phyloP scores from a whole-genome alignment of 1,140 invertebrate genomes.

The Neodiprion fabricii region DNA sequence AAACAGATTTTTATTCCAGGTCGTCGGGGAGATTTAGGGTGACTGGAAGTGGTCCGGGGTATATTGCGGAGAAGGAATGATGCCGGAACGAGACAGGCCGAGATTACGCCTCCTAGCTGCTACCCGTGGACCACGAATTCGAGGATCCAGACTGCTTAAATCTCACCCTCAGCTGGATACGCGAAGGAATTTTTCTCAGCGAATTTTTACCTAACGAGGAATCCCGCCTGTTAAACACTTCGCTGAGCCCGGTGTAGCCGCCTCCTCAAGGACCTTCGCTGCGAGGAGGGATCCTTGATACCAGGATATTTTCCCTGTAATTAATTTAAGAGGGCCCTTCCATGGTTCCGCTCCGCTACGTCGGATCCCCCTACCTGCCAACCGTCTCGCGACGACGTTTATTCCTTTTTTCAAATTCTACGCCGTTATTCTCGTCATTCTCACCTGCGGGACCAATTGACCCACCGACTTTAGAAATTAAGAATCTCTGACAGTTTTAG shows the following conservation, averaged over 20 bases:
- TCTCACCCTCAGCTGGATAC: constrained; percentile 33
- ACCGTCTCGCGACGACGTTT: no score
- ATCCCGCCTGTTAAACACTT: constrained; percentile 41
- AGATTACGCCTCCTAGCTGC: not conserved
- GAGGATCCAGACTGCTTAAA: constrained; percentile 39
- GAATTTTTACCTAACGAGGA: constrained; percentile 46
- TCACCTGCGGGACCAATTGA: no score
- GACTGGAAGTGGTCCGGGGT: not conserved
- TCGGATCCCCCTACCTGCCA: no score
- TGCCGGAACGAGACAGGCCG: not conserved
- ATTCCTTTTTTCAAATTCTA: no score
- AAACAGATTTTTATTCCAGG: no score
- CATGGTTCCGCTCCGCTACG: not conserved
- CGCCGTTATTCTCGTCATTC: no score
- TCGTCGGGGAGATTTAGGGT: not conserved
- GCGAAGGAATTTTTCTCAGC: constrained; percentile 41
- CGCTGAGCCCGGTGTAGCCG: constrained; percentile 33
- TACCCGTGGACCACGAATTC: constrained; percentile 2
- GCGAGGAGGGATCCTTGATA: constrained; percentile 36
- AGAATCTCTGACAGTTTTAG: no score
- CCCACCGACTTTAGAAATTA: no score
- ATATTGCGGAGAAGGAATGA: not conserved
- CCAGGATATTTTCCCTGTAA: constrained; percentile 55
- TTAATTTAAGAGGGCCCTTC: constrained; percentile 54
- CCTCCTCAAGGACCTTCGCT: constrained; percentile 25